These are phyloP conservation scores for Donacobius atricapilla DNA, from an alignment of 2,113 vertebrate species.

Conservation along the genomic window DNA sequence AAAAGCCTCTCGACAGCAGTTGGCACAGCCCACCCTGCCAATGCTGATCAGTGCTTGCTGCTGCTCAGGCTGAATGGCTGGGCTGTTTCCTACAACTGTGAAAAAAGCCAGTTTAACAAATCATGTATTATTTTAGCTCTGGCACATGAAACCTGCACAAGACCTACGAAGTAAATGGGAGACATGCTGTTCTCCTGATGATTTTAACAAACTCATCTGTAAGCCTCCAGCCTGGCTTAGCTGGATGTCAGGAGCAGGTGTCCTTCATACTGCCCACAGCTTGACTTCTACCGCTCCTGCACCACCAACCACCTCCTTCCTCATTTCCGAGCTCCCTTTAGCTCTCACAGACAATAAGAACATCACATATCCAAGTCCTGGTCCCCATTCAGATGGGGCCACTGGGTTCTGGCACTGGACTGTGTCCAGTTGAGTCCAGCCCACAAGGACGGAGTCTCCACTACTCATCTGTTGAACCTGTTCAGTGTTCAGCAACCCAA, in stretches of 20 bases:
- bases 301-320: not conserved
- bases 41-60: not conserved
- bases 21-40: not conserved
- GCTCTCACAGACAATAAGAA: not conserved
- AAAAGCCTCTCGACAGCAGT: not conserved
- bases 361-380: not conserved
- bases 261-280: not conserved
- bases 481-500: not conserved
- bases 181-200: not conserved
- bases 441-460: not conserved
- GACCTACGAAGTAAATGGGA: not conserved
- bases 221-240: not conserved
- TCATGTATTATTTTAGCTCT: slow-evolving; percentile 17
- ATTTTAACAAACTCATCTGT: not conserved
- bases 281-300: not conserved
- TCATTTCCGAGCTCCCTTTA: not conserved
- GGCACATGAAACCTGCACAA: not conserved
- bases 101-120: not conserved
- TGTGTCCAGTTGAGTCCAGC: not conserved
- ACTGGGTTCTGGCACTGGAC: not conserved
- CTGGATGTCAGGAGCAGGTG: not conserved
- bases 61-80: not conserved
- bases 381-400: not conserved
- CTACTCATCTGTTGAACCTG: not conserved
- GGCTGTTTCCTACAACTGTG: not conserved